Base-by-base conservation (phyloP, 2,888 invertebrate genomes). In the Napeogenes inachia region DNA sequence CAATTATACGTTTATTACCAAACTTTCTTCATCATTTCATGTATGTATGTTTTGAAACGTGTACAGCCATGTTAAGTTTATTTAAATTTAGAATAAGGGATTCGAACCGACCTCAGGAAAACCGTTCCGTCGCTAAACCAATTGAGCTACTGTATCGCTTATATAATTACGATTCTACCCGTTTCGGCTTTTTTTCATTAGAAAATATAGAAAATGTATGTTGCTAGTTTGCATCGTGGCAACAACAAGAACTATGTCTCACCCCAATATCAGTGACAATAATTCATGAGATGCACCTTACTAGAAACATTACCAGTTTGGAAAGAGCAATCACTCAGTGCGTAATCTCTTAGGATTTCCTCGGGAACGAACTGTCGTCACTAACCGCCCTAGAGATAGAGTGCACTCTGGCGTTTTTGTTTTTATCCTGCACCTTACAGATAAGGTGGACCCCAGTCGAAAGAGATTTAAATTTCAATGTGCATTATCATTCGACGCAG, bases 341-440 rank as follows among this genome's bases (percentile, higher is more conserved):
- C 76, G 84, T 89, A 89, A 90, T 89, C 89, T 90, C 89, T 86
- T 70, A 85, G 88, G 87, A 84, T 87, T 89, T 87, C 75, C 81
- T 77, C 65, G 63, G 70, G 68, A 72, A 72, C 70, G 71, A 67
- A 68, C 68, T 70, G 70, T 70, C 72, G 72, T 74, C 79, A 72
- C 57, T 53, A 59, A 60, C 63, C 64, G 62, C 81, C 77, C 77
- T 66, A 65, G 66, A 70, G 73, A 78, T 82, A 79, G 79, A 81
- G 78, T 73, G 71, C 73, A 72, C 70, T 72, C 73, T 70, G 75
- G 77, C 78, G 74, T 79, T 81, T 84, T 83, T 80, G 77, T 81
- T 83, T 83, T 81, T 84, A 76, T 80, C 78, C 84, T 89, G 88
- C 77, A 70, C 71, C 75, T 73, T 71, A 66, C 65, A 77, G 87